Base-by-base conservation (phyloP, 2,797 vertebrate species). In the Gymnothorax reevesii region DNA sequence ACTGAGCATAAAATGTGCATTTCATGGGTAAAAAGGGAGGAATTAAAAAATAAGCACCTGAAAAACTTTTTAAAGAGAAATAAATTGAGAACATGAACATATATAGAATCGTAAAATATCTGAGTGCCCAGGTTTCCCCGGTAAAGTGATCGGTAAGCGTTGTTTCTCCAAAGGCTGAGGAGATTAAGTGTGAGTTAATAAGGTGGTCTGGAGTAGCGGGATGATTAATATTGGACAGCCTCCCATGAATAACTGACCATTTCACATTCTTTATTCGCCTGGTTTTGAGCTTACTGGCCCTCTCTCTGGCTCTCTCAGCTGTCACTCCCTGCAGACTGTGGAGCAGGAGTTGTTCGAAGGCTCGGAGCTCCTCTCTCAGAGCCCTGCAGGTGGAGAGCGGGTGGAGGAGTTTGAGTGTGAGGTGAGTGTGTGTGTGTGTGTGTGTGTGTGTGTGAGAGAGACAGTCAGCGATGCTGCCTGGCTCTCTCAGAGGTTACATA, bases 391-490 rank as follows among this genome's bases (percentile, higher is more conserved):
- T 83, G 97, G 93, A 87, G 97, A 99, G 88, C 97, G 97, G 96
- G 93, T 95, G 13, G 98, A 99, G 80, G 98, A 99, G 91, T 98
- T 98, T 87, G 98, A 99, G 89, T 99, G 98, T 17, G 98, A 99
- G 97, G 98, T 99, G 96, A 95, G 96, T 1, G 62, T 0, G 59
- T 17, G 57, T 13, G 60, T 0, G 17, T 5, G 5, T 13, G 12
- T 64, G 96, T 1, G 96, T 1, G 62, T 0, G 59, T 17, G 57
- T 13, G 60, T 0, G 17, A 2, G 5, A 2, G 12, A 22, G 33
- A 64, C 62, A 13, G 62, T 15, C 62, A 13, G 62, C 62, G 22
- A 20, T 12, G 62, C 17, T 22, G 15, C 12, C 15, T 64, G 62
- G 13, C 2, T 15, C 62, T 64, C 62, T 64, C 22, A 83, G 83